Conservation (phyloP, 2,888 invertebrate genomes). For the Enchytraeus crypticus region DNA sequence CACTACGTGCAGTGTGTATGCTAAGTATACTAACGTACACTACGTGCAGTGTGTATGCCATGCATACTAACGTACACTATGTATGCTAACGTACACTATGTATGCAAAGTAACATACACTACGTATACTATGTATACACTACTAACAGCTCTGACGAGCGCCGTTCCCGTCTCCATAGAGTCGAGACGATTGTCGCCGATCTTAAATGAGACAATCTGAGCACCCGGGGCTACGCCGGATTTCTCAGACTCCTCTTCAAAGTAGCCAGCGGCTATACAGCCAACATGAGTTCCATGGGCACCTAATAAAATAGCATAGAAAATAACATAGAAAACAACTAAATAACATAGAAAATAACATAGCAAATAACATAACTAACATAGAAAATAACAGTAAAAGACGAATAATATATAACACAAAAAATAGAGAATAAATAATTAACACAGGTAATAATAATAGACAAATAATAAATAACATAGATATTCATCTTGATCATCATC, state of each 20-base stretch:
- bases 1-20: no score
- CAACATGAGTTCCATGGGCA: conserved; percentile 94
- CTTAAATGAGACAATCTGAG: conserved; percentile 80
- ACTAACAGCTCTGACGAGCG: conserved; percentile 78
- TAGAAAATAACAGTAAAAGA: not conserved
- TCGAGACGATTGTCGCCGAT: conserved; percentile 84
- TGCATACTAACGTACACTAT: no score
- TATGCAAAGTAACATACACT: no score
- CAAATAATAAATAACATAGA: no score
- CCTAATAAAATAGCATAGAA: conserved; percentile 54
- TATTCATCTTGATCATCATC: no score
- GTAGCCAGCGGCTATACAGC: conserved; percentile 84
- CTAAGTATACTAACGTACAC: no score
- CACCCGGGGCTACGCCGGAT: conserved; percentile 93
- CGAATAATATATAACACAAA: not conserved
- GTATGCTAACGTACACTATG: no score
- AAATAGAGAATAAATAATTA: not conserved
- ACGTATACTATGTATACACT: no score
- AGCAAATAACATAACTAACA: not conserved
- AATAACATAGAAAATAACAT: not conserved
- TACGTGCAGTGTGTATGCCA: no score
- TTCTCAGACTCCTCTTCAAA: conserved; percentile 76
- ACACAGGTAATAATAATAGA: no score
- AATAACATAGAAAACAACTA: not conserved
- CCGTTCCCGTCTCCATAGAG: conserved; percentile 94